Evolutionary conservation across 1,140 invertebrate species (phyloP), one percentile per base, ranked within the genome.

Genomic region (Drosophila parabipectinata): DNA sequence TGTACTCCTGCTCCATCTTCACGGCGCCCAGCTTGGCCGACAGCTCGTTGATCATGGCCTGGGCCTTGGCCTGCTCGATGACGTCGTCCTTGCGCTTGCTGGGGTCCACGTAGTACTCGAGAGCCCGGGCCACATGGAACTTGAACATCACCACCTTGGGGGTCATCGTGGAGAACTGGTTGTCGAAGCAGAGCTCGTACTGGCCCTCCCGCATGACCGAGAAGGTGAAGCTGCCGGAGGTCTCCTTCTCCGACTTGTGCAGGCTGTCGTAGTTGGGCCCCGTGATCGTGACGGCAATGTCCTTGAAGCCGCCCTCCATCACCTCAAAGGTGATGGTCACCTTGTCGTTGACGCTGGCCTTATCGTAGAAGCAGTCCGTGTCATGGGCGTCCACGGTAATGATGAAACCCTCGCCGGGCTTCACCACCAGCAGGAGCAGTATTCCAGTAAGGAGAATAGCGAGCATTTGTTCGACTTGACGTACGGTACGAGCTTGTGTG

Each of bases 71-170:
- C 26, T 88, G 84, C 9, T 89, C 83, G 14, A 80, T 1, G 1
- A 83, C 55, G 9, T 79, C 79, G 15, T 77, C 83, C 3, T 10
- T 4, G 2, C 79, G 72, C 3, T 61, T 34, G 0, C 15, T 4
- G 1, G 67, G 51, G 44, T 89, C 18, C 10, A 12, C 30, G 32
- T 83, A 88, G 44, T 58, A 51, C 1, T 9, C 10, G 0, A 88
- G 21, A n/a, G 63, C 47, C 0, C 52, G 24, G 1, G 60, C 15
- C 1, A 89, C 64, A 2, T 56, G 64, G 7, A 77, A 88, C 15
- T 89, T 76, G n/a, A 88, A 88, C 72, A 88, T 88, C 2, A 88
- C 6, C 0, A 89, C n/a, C 26, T 88, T 88, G 7, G 84, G 84
- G 0, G 76, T 88, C 54, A 88, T 18, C 0, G 79, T 77, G 50